A percentile compares a stretch with the other conserved stretches of the same genome.
Conservation (phyloP, 2,113 vertebrate genomes). For the Laterallus jamaicensis region DNA sequence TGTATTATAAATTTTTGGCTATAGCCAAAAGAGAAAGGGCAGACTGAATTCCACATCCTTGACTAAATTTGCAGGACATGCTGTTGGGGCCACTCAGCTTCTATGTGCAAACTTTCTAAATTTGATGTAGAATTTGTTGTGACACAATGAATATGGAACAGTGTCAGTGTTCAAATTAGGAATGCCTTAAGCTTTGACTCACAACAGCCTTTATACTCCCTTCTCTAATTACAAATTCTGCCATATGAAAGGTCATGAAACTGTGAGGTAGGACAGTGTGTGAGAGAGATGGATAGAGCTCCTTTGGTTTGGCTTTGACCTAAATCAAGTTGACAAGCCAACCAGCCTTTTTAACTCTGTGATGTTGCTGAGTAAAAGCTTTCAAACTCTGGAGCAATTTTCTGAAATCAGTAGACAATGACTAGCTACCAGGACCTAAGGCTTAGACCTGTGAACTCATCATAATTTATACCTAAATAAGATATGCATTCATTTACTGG, state of each 20-base stretch:
- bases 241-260: constrained; percentile 20
- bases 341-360: neutral
- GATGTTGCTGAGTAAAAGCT: neutral
- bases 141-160: constrained; percentile 22
- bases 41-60: neutral
- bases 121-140: constrained; percentile 19
- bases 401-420: neutral
- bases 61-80: neutral
- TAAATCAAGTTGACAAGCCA: constrained; percentile 49
- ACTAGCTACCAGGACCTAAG: neutral
- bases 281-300: neutral
- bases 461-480: neutral
- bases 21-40: neutral
- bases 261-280: neutral
- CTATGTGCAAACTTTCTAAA: neutral
- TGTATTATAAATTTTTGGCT: neutral
- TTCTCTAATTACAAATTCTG: constrained; percentile 46
- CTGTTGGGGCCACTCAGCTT: neutral
- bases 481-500: neutral
- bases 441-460: neutral
- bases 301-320: constrained; percentile 5
- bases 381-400: neutral
- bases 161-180: neutral
- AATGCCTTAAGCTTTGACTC: constrained; percentile 22
- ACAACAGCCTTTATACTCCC: constrained; percentile 17